These are phyloP conservation scores for Saiga tatarica DNA, from an alignment of 2,113 vertebrate genomes.

Conservation along the genomic window DNA sequence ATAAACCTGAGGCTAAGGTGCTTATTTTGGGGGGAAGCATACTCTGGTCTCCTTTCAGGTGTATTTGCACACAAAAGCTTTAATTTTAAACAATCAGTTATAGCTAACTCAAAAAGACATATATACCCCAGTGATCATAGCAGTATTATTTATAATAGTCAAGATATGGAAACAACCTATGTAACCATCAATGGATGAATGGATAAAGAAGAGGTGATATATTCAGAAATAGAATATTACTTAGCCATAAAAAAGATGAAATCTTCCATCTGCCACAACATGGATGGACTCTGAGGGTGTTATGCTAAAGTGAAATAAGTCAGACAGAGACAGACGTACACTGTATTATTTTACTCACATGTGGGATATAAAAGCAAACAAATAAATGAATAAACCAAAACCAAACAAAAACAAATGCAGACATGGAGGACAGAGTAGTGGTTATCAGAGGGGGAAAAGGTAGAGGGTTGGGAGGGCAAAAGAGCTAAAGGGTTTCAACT, in stretches of 20 bases:
- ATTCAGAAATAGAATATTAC: neutral
- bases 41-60: neutral
- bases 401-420: neutral
- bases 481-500: neutral
- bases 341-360: neutral
- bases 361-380: neutral
- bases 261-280: neutral
- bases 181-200: neutral
- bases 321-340: neutral
- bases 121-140: neutral
- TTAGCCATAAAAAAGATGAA: neutral
- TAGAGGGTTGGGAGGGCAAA: neutral
- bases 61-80: neutral
- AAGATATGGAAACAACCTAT: neutral
- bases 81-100: neutral
- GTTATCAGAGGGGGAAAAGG: neutral
- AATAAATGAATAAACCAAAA: neutral
- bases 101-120: neutral
- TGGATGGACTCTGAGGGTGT: neutral
- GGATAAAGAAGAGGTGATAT: neutral
- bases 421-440: neutral
- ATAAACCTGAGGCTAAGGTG: neutral
- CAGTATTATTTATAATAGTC: neutral
- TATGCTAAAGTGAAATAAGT: neutral
- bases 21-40: neutral